These are phyloP conservation scores for Pogona vitticeps DNA, from an alignment of 2,113 vertebrate species.

Conservation along the genomic window DNA sequence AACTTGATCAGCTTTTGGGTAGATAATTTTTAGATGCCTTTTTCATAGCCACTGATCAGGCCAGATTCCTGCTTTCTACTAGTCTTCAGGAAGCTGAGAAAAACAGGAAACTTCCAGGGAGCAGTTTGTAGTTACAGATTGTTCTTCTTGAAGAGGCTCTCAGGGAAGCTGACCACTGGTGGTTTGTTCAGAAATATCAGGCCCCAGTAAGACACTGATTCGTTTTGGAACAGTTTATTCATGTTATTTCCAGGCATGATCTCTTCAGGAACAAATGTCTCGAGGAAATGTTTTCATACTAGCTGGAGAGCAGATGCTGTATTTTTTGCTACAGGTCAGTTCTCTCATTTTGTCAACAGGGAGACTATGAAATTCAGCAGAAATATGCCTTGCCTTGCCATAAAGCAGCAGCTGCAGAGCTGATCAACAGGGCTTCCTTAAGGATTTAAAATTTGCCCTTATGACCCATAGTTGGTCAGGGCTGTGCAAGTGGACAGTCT, in stretches of 20 bases:
- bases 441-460: not conserved
- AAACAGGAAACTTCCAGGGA: conserved; percentile 61
- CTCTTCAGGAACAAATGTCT: conserved; percentile 44
- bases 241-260: conserved; percentile 39
- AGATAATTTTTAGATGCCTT: accelerated
- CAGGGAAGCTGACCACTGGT: conserved; percentile 46
- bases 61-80: accelerated
- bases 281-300: not conserved
- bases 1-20: not conserved
- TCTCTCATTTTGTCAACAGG: not conserved
- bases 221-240: conserved; percentile 52
- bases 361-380: not conserved
- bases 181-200: not conserved
- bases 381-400: accelerated
- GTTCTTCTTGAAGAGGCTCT: not conserved
- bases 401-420: not conserved
- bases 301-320: not conserved
- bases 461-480: not conserved
- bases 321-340: accelerated
- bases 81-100: conserved; percentile 25
- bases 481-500: not conserved
- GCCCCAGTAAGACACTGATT: conserved; percentile 45
- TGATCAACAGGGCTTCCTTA: not conserved
- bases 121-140: conserved; percentile 17
- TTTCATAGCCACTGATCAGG: not conserved